Evolutionary conservation across 2,113 vertebrate species (phyloP).

Genomic region (Otocyon megalotis): DNA sequence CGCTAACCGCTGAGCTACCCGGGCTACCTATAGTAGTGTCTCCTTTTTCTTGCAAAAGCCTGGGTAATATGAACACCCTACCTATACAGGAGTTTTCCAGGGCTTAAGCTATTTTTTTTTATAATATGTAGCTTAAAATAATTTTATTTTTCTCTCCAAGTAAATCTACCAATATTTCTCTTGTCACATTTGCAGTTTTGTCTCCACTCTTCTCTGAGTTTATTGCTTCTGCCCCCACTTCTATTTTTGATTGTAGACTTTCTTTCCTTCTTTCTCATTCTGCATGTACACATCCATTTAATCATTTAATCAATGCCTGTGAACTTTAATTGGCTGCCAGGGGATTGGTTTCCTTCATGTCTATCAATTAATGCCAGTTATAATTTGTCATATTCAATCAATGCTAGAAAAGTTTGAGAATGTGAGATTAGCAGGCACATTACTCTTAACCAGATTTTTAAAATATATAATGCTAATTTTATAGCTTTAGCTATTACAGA

Average conservation of each 20-base stretch:
- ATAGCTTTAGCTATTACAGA: background rate
- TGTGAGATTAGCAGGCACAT: background rate
- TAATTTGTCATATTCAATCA: slow-evolving; percentile 21
- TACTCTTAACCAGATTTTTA: background rate
- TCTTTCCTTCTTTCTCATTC: background rate
- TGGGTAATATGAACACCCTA: background rate
- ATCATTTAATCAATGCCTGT: background rate
- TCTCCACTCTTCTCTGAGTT: background rate
- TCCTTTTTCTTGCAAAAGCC: background rate
- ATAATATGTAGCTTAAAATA: background rate
- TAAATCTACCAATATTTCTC: background rate
- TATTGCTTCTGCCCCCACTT: background rate
- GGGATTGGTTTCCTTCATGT: background rate
- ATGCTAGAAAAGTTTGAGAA: slow-evolving; percentile 39
- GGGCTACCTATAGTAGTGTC: background rate
- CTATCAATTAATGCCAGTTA: background rate
- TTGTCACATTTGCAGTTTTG: background rate
- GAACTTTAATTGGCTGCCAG: background rate
- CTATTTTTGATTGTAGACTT: background rate
- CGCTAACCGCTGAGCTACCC: too few relatives aligned
- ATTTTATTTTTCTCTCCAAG: background rate
- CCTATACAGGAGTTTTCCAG: background rate
- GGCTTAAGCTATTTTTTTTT: background rate
- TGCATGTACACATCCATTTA: background rate
- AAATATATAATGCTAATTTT: slow-evolving; percentile 18